Percentiles rank a stretch among this genome's conserved stretches.
Conservation (phyloP, 2,888 invertebrate species). For the Tenthredo mesomela region DNA sequence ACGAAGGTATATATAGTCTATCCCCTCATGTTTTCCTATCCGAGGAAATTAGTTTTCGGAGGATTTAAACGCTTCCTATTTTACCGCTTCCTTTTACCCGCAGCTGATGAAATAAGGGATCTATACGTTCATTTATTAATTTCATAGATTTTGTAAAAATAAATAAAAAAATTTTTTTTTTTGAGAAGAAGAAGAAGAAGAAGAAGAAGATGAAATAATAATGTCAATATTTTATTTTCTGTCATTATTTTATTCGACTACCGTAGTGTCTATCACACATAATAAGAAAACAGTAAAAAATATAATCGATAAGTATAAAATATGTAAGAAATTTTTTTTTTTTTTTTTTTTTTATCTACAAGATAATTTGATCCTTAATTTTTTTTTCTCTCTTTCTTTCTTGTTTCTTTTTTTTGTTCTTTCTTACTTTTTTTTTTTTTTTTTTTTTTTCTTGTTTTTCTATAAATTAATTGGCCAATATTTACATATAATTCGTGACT, state of each 20-base stretch:
- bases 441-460: not conserved
- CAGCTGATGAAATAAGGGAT: not conserved
- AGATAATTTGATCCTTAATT: not conserved
- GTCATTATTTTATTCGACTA: conserved; percentile 4
- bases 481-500: conserved; percentile 7
- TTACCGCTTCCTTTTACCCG: not conserved
- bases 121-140: not conserved
- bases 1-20: not conserved
- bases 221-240: not conserved
- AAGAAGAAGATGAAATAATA: not conserved
- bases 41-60: not conserved
- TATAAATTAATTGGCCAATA: conserved; percentile 32
- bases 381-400: not conserved
- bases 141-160: not conserved
- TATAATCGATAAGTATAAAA: conserved; percentile 39
- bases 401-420: not conserved
- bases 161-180: not conserved
- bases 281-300: conserved; percentile 45
- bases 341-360: not conserved
- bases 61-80: not conserved
- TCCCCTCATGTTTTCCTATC: not conserved
- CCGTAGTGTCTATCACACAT: not conserved
- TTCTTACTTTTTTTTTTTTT: not conserved
- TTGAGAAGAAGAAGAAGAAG: not conserved
- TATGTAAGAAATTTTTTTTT: not conserved